phyloP scores from a whole-genome alignment of 2,113 vertebrate genomes.

The Lynx canadensis region DNA sequence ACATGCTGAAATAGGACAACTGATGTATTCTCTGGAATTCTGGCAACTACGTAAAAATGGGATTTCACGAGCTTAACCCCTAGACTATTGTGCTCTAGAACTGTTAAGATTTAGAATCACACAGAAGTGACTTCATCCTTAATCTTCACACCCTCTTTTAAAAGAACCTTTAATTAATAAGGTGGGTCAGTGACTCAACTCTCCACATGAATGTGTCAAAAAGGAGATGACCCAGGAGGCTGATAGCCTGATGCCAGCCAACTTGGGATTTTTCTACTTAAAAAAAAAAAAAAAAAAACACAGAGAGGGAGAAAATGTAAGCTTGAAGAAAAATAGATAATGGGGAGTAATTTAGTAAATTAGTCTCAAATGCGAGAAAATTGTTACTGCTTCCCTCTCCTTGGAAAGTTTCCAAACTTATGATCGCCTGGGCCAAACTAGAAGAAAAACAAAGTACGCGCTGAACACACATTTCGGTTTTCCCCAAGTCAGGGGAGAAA shows the following conservation, averaged over 20 bases:
- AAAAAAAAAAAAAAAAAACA: not conserved
- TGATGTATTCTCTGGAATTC: not conserved
- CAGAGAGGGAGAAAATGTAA: not conserved
- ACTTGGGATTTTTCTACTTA: conserved; percentile 16
- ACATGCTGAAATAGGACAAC: not conserved
- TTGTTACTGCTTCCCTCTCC: not conserved
- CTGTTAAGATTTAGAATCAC: conserved; percentile 41
- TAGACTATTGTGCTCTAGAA: not conserved
- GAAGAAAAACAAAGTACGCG: not conserved
- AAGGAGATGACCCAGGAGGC: not conserved
- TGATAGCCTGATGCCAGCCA: not conserved
- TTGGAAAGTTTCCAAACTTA: not conserved
- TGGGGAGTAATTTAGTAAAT: not conserved
- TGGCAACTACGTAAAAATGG: conserved; percentile 29
- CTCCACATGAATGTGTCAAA: not conserved
- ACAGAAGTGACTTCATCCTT: not conserved
- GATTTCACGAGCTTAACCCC: not conserved
- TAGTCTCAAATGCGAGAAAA: not conserved
- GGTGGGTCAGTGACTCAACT: conserved; percentile 60
- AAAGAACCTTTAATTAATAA: conserved; percentile 49
- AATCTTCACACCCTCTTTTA: not conserved
- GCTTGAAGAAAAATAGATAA: not conserved
- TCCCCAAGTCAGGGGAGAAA: conserved; percentile 70
- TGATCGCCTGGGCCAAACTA: not conserved
- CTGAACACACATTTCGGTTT: not conserved